Evolutionary conservation across 1,140 invertebrate genomes (phyloP).

Genomic region (Ooceraea biroi): DNA sequence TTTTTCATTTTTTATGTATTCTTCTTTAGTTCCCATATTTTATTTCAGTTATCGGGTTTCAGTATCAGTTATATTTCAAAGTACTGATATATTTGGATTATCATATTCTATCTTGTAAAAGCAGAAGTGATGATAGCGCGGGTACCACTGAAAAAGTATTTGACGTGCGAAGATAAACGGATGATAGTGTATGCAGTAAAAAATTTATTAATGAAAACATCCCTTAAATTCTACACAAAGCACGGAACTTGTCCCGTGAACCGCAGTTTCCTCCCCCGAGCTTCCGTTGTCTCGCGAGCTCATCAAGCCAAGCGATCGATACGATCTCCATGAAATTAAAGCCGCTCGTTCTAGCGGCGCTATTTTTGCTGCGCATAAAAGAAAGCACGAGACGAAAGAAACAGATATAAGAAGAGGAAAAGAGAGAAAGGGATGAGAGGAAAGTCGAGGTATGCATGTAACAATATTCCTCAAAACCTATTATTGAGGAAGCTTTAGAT

Average conservation of each 20-base stretch:
- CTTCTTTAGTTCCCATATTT: too few relatives aligned
- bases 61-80: too few relatives aligned
- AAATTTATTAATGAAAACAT: neutral
- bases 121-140: too few relatives aligned
- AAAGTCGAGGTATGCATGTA: constrained; percentile 8
- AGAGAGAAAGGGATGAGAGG: neutral
- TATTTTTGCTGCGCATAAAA: constrained; percentile 21
- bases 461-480: constrained; percentile 48
- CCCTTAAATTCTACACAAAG: constrained; percentile 12
- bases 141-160: neutral
- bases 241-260: neutral
- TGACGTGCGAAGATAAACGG: neutral
- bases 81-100: too few relatives aligned
- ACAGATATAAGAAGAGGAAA: neutral
- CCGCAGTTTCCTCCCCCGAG: neutral
- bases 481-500: constrained; percentile 39
- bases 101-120: too few relatives aligned
- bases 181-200: too few relatives aligned
- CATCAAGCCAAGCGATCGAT: constrained; percentile 44
- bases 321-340: constrained; percentile 47
- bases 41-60: too few relatives aligned
- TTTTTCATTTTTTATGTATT: too few relatives aligned
- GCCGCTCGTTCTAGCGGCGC: neutral
- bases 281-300: constrained; percentile 16
- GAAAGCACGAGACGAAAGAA: neutral